A percentile compares a stretch with the other conserved stretches of the same genome.
Conservation (phyloP, 2,113 vertebrate genomes). For the Macroglossus sobrinus region DNA sequence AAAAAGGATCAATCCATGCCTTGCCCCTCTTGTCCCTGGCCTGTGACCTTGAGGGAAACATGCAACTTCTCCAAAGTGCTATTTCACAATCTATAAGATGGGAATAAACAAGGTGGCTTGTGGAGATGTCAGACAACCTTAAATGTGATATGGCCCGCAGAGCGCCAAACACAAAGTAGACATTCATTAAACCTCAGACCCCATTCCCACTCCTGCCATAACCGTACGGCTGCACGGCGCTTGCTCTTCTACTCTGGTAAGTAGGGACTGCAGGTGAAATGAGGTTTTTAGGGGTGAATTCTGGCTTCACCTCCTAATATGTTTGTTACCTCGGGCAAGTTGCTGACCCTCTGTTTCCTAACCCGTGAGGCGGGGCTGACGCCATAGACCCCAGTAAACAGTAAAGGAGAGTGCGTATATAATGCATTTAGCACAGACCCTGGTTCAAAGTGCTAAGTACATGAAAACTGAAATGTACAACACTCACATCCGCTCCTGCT, state of each 20-base stretch:
- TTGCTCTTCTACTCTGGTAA: not conserved
- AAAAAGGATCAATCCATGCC: not conserved
- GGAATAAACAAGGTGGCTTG: not conserved
- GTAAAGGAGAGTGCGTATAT: not conserved
- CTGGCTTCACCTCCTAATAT: not conserved
- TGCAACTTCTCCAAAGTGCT: not conserved
- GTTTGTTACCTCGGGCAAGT: not conserved
- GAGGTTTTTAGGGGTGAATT: not conserved
- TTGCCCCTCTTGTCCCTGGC: not conserved
- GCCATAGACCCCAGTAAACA: not conserved
- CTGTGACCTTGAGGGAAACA: not conserved
- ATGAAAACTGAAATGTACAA: not conserved
- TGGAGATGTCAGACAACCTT: not conserved
- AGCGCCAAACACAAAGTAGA: accelerated
- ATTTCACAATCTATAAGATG: not conserved
- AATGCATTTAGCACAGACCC: not conserved
- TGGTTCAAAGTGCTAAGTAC: not conserved
- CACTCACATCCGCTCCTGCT: not conserved
- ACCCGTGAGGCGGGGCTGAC: not conserved
- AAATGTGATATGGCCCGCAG: not conserved
- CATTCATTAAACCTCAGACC: not conserved
- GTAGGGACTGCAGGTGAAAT: not conserved
- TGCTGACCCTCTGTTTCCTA: not conserved
- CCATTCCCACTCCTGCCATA: accelerated
- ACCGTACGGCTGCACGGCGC: no score